Evolutionary conservation across 92 coral and sea anemone genomes (phyloP).

Genomic region (Palythoa caribaeorum): DNA sequence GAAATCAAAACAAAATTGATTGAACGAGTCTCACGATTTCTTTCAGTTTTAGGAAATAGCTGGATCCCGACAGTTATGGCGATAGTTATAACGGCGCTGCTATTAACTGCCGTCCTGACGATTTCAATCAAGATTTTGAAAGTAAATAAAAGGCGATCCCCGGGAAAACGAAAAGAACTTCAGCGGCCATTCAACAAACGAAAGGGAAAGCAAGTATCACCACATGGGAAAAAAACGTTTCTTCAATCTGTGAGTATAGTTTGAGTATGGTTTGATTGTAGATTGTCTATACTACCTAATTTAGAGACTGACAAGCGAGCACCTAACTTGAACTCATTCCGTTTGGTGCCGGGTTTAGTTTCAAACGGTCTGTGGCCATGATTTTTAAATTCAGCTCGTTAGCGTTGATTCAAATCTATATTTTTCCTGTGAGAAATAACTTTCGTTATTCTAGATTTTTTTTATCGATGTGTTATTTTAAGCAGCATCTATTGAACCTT

Average conservation of each 20-base stretch:
- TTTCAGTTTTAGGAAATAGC: background rate
- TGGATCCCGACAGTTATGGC: background rate
- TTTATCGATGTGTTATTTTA: background rate
- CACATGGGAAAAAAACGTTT: background rate
- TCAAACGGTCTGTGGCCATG: background rate
- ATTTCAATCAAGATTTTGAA: background rate
- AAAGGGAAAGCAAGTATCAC: background rate
- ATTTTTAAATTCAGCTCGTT: background rate
- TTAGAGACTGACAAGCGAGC: background rate
- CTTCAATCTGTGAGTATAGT: background rate
- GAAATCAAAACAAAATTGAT: constrained; percentile 5
- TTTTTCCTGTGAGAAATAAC: background rate
- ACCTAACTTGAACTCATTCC: background rate
- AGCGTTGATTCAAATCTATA: background rate
- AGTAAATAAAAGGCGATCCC: background rate
- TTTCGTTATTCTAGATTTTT: background rate
- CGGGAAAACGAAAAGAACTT: constrained; percentile 11
- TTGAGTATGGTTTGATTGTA: background rate
- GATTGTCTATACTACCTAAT: background rate
- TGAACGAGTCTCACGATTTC: background rate
- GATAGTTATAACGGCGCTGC: background rate
- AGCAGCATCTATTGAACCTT: background rate
- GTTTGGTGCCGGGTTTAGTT: background rate
- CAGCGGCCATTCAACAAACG: background rate
- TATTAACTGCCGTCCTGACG: background rate